Base-by-base conservation (phyloP, 2,113 vertebrate species). In the Microcebus lehilahytsara region DNA sequence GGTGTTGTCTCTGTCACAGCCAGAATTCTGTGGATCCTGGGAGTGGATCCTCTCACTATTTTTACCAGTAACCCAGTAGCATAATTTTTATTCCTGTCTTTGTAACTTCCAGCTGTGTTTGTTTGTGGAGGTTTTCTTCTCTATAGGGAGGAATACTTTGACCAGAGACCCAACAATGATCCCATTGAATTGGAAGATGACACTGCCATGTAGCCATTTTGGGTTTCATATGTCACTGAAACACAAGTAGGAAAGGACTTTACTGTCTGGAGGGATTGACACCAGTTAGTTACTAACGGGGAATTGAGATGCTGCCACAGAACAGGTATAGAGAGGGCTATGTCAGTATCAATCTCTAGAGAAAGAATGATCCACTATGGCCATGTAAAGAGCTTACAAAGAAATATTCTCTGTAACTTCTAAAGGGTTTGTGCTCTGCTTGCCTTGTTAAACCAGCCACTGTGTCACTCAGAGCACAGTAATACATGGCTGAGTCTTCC, bases 401-500 rank as follows among this genome's bases (percentile, higher is more conserved):
- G 71, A 77, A 85, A 49, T 4, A 20, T 34, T 60, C 25, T 19
- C 12, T 64, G 22, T 25, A 3, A 25, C 12, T 66, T 11, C 66
- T 66, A 17, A 46, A 25, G 34, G 51, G 51, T 88, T 91, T 95
- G 80, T 89, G 71, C 34, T 88, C 71, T 51, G 25, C 53, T 34
- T 7, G 42, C 7, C 72, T 58, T 42, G 69, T 11, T 51, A 27
- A 37, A 32, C 14, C 30, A 60, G 81, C 32, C 34, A 56, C 87
- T 95, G 86, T 97, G 95, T 25, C 75, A 79, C 71, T 85, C 58
- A 92, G 42, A 32, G 42, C 88, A 66, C 88, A 78, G 46, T 37
- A 93, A 13, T 66, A 96, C 16, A 14, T 49, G 27, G 77, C 94
- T 58, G 88, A 92, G 46, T 97, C 96, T 53, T 93, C 91, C 40